Evolutionary conservation across 2,797 vertebrate genomes (phyloP).

Genomic region (Valencia hispanica): DNA sequence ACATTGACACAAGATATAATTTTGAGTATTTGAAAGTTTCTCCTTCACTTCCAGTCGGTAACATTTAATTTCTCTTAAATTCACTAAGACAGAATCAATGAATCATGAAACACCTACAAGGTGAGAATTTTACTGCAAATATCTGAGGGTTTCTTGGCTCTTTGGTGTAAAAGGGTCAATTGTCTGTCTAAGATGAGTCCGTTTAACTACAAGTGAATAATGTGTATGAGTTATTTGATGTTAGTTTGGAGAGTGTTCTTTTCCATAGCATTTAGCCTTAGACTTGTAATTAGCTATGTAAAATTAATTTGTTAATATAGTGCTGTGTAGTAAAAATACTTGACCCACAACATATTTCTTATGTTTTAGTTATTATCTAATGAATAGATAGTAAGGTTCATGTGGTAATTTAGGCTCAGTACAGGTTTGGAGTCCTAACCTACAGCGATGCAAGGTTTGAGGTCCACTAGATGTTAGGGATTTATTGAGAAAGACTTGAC

Average conservation of each 20-base stretch:
- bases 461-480: not conserved
- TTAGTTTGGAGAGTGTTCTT: conserved; percentile 2
- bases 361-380: not conserved
- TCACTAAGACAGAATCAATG: conserved; percentile 31
- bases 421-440: not conserved
- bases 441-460: too few relatives aligned
- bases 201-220: conserved; percentile 18
- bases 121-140: conserved; percentile 30
- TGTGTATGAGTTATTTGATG: conserved; percentile 10
- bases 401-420: not conserved
- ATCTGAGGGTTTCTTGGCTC: conserved; percentile 41
- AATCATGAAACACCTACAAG: conserved; percentile 47
- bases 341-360: not conserved
- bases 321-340: not conserved
- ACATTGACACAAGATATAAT: not conserved
- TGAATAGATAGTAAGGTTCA: not conserved
- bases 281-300: not conserved
- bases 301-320: not conserved
- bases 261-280: not conserved
- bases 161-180: conserved; percentile 43
- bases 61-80: conserved; percentile 23
- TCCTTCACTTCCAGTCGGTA: not conserved
- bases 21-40: not conserved
- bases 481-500: not conserved
- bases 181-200: conserved; percentile 40